A percentile compares a stretch with the other conserved stretches of the same genome.
phyloP scores from a whole-genome alignment of 2,113 vertebrate species.

The Agelaius phoeniceus region DNA sequence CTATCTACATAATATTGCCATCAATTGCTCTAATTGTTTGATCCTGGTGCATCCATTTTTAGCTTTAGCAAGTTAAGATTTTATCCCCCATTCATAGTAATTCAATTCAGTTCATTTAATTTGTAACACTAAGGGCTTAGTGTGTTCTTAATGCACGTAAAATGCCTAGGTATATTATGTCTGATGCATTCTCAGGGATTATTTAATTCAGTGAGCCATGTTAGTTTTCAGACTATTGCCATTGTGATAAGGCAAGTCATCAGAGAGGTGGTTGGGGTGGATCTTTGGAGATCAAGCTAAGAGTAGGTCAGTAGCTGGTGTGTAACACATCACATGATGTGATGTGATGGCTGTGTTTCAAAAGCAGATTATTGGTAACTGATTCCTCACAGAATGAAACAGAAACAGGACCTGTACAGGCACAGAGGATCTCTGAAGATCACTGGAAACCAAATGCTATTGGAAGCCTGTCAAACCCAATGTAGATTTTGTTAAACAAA shows the following conservation, averaged over 20 bases:
- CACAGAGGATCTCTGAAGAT: not conserved
- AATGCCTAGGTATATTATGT: not conserved
- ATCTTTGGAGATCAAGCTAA: not conserved
- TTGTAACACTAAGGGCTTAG: not conserved
- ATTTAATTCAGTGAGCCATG: not conserved
- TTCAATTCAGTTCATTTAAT: not conserved
- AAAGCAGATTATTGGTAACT: not conserved
- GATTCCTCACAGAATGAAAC: not conserved
- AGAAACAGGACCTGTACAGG: not conserved
- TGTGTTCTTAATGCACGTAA: not conserved
- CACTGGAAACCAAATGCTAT: not conserved
- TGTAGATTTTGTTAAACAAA: not conserved
- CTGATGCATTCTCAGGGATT: not conserved
- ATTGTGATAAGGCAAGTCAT: not conserved
- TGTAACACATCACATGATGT: not conserved
- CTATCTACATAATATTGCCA: not conserved
- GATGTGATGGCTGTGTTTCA: not conserved
- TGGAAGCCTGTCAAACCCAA: not conserved
- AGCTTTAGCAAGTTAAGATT: not conserved
- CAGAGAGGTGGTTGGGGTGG: not conserved
- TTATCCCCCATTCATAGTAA: not conserved
- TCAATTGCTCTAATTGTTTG: not conserved
- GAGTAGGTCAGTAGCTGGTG: not conserved
- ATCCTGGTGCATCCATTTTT: not conserved
- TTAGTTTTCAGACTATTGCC: not conserved